These are phyloP conservation scores for Dasyurus viverrinus DNA, from an alignment of 2,113 vertebrate species.

Conservation along the genomic window DNA sequence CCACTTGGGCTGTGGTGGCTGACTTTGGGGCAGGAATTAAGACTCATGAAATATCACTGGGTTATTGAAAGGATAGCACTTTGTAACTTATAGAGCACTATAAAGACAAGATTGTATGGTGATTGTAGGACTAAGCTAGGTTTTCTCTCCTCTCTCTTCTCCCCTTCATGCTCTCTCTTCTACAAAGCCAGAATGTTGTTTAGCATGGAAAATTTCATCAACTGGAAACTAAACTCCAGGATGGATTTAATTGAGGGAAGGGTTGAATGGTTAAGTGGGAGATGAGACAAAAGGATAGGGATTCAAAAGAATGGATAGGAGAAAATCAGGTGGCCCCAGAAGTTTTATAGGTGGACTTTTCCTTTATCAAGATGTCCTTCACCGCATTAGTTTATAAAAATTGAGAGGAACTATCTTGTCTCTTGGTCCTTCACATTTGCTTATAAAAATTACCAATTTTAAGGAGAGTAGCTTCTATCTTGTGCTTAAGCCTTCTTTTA, in stretches of 20 bases:
- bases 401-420: not conserved
- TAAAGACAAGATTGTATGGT: not conserved
- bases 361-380: conserved; percentile 29
- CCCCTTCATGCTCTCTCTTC: not conserved
- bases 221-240: conserved; percentile 10
- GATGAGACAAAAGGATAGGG: not conserved
- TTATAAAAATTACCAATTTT: not conserved
- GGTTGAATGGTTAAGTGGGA: not conserved
- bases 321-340: not conserved
- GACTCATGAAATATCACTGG: not conserved
- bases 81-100: not conserved
- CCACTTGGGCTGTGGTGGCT: conserved; percentile 45
- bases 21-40: conserved; percentile 22
- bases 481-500: conserved; percentile 19
- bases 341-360: conserved; percentile 5
- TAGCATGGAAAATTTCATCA: not conserved
- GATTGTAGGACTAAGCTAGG: not conserved
- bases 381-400: not conserved
- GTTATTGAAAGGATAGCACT: not conserved
- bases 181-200: not conserved
- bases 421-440: not conserved
- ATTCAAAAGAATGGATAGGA: not conserved
- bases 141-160: not conserved
- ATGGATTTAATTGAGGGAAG: not conserved
- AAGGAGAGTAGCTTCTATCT: not conserved